These are phyloP conservation scores for Leptogaster cylindrica DNA, from an alignment of 2,888 invertebrate genomes.

Conservation along the genomic window DNA sequence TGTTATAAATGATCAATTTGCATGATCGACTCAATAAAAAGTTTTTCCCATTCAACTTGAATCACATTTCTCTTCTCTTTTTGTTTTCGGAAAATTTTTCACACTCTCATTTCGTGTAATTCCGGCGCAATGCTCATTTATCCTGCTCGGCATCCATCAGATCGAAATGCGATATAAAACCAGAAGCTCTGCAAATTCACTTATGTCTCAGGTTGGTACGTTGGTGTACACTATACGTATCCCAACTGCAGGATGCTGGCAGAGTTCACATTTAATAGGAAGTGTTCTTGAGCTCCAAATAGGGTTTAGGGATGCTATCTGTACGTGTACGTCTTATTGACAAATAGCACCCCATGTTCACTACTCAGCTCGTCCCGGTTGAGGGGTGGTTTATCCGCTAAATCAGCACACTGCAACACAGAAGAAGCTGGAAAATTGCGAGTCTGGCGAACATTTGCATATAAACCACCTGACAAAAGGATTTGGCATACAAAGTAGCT, in stretches of 20 bases:
- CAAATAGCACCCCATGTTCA: background rate
- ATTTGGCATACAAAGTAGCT: slow-evolving; percentile 1
- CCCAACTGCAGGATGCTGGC: background rate
- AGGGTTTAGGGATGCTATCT: background rate
- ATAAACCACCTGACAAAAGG: slow-evolving; percentile 1
- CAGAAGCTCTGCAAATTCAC: background rate
- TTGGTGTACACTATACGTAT: background rate
- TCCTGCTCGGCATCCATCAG: too few species aligned
- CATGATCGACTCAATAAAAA: too few species aligned
- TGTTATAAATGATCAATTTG: too few species aligned
- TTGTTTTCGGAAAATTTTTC: too few species aligned
- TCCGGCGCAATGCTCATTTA: too few species aligned
- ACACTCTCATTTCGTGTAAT: too few species aligned
- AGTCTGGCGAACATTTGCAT: slow-evolving; percentile 2
- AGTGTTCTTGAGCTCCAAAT: background rate
- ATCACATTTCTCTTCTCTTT: too few species aligned
- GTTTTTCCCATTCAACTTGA: too few species aligned
- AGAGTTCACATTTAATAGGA: slow-evolving; percentile 2
- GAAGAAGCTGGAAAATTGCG: slow-evolving; percentile 1
- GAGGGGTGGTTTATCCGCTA: background rate
- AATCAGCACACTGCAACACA: background rate
- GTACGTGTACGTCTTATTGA: background rate
- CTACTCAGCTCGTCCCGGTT: too few species aligned
- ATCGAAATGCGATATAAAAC: background rate
- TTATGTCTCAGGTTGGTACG: background rate